Conservation (phyloP, 2,113 vertebrate genomes). For the Trematomus loennbergii region DNA sequence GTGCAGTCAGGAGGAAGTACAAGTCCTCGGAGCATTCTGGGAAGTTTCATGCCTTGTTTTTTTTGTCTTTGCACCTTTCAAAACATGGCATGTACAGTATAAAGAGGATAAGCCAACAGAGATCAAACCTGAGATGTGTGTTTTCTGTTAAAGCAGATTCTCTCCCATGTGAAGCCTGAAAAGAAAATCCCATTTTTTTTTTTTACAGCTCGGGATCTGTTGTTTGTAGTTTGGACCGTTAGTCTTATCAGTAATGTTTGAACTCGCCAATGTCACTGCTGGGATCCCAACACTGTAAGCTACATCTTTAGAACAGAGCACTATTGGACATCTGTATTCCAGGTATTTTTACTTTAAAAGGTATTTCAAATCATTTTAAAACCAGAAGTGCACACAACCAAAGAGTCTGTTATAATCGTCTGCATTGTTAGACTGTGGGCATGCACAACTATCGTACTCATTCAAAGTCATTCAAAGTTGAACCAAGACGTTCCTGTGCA, state of each 20-base stretch:
- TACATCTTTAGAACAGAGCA: not conserved
- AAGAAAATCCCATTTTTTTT: slow-evolving; percentile 5
- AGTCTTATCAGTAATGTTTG: not conserved
- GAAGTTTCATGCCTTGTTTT: slow-evolving; percentile 51
- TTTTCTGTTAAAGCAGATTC: slow-evolving; percentile 51
- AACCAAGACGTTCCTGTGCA: not conserved
- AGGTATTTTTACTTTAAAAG: not conserved
- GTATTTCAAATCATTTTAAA: not conserved
- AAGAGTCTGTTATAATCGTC: not conserved
- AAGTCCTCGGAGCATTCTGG: slow-evolving; percentile 56
- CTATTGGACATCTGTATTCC: not conserved
- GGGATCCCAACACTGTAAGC: not conserved
- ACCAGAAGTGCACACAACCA: not conserved
- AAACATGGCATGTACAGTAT: slow-evolving; percentile 36
- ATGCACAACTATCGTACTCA: too few relatives aligned
- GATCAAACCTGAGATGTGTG: slow-evolving; percentile 64
- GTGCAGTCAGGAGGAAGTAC: slow-evolving; percentile 30
- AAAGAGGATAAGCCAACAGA: slow-evolving; percentile 48
- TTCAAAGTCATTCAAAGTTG: not conserved
- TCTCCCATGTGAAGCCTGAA: slow-evolving; percentile 15
- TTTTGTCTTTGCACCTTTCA: slow-evolving; percentile 44
- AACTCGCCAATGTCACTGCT: not conserved
- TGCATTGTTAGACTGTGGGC: too few relatives aligned
- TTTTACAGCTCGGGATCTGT: not conserved
- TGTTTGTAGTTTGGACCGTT: slow-evolving; percentile 20